Conservation (phyloP, 2,888 invertebrate species). For the Apamea anceps region DNA sequence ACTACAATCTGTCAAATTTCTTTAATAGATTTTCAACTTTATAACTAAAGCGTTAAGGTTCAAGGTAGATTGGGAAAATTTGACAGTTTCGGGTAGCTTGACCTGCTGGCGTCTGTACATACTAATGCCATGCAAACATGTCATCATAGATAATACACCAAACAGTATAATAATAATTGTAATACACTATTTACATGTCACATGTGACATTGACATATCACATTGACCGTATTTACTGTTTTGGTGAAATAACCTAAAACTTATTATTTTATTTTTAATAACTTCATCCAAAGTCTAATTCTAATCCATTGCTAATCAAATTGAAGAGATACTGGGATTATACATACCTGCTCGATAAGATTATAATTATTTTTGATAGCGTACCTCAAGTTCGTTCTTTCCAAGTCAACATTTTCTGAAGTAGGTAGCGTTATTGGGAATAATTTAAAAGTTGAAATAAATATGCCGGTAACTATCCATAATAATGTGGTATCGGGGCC, state of each 20-base stretch:
- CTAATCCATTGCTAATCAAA: slow-evolving; percentile 43
- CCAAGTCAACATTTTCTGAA: slow-evolving; percentile 14
- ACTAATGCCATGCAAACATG: neutral
- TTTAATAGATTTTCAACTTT: too few relatives aligned
- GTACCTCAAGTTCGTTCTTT: slow-evolving; percentile 39
- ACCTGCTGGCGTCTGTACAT: too few relatives aligned
- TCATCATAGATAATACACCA: too few relatives aligned
- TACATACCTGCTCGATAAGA: slow-evolving; percentile 40
- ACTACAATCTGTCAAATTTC: too few relatives aligned
- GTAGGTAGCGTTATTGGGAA: slow-evolving; percentile 12
- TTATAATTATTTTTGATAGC: slow-evolving; percentile 46
- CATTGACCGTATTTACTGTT: neutral
- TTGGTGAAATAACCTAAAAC: neutral
- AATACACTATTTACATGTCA: too few relatives aligned
- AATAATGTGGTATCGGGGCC: slow-evolving; percentile 86
- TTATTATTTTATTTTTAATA: neutral
- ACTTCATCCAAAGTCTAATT: slow-evolving; percentile 9
- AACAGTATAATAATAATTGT: too few relatives aligned
- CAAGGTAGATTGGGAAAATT: too few relatives aligned
- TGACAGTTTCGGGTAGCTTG: too few relatives aligned
- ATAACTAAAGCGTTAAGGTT: too few relatives aligned
- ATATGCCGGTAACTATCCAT: slow-evolving; percentile 77
- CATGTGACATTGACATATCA: slow-evolving; percentile 2
- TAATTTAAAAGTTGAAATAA: slow-evolving; percentile 14
- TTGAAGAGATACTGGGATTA: slow-evolving; percentile 46